Percentiles rank a stretch among this genome's conserved stretches.
Conservation (phyloP, 2,113 vertebrate species). For the Anguilla rostrata region DNA sequence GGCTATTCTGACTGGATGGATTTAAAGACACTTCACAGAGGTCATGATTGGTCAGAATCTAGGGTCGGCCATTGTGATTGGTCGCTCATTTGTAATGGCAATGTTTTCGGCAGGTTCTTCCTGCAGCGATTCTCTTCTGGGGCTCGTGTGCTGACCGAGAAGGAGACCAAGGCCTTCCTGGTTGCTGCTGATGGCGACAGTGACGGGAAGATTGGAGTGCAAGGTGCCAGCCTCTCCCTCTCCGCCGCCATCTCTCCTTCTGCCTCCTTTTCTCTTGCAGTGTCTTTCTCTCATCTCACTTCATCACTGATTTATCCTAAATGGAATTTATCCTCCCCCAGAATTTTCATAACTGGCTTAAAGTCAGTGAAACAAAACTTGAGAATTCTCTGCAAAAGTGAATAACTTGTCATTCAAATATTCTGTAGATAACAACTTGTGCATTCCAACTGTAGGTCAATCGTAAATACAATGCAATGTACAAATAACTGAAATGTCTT, state of each 20-base stretch:
- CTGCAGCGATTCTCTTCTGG: constrained; percentile 87
- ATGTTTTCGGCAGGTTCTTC: constrained; percentile 77
- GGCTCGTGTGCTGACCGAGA: constrained; percentile 82
- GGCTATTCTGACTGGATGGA: background rate
- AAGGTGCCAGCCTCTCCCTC: constrained; percentile 67
- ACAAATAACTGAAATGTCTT: no score
- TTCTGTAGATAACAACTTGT: no score
- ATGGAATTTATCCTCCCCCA: no score
- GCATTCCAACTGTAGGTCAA: no score
- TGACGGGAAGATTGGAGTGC: constrained; percentile 88
- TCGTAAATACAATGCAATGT: no score
- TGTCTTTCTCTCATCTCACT: background rate
- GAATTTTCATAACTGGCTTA: no score
- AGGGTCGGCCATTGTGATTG: background rate
- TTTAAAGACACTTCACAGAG: background rate
- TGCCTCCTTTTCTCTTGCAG: background rate
- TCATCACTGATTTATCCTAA: background rate
- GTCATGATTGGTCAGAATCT: background rate
- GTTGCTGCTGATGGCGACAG: constrained; percentile 82
- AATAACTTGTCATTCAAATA: no score
- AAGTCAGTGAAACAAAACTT: no score
- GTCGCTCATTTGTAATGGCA: background rate
- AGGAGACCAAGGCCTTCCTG: constrained; percentile 87
- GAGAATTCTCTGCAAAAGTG: no score
- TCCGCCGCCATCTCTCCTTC: background rate